Conservation (phyloP, 2,113 vertebrate genomes). For the Chamaea fasciata region DNA sequence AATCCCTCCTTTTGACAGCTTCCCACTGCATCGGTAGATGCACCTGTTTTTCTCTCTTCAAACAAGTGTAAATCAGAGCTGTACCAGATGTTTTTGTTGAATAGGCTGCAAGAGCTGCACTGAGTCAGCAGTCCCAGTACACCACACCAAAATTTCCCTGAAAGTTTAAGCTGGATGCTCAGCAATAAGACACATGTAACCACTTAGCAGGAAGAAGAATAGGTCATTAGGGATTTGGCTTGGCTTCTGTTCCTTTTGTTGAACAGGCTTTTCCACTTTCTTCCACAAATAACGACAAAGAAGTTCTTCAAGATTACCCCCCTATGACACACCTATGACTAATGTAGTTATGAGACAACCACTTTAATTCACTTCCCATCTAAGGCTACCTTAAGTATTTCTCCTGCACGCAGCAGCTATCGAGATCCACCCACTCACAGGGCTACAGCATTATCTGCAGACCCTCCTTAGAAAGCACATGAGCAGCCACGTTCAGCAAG, state of each 20-base stretch:
- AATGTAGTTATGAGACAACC: neutral
- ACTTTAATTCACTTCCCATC: neutral
- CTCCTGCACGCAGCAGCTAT: neutral
- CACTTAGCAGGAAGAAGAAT: slow-evolving; percentile 12
- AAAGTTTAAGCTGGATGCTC: slow-evolving; percentile 27
- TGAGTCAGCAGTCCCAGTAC: slow-evolving; percentile 24
- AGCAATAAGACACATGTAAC: slow-evolving; percentile 29
- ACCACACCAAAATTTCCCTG: neutral
- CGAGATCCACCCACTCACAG: neutral
- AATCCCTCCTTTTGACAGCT: neutral
- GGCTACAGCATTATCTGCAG: neutral
- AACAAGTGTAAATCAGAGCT: slow-evolving; percentile 39
- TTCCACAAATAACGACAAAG: neutral
- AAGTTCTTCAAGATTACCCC: neutral
- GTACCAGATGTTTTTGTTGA: slow-evolving; percentile 34
- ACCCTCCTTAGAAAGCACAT: neutral
- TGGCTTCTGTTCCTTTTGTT: slow-evolving; percentile 10
- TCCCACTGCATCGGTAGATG: neutral
- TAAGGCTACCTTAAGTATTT: neutral
- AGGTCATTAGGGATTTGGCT: neutral
- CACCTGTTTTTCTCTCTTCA: slow-evolving; percentile 24
- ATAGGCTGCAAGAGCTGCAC: neutral
- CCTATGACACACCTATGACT: neutral
- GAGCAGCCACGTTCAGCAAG: neutral
- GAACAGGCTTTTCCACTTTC: slow-evolving; percentile 36